Evolutionary conservation across 2,888 invertebrate species (phyloP), one percentile per base, ranked within the genome.

Genomic region (Embidobia sp.): DNA sequence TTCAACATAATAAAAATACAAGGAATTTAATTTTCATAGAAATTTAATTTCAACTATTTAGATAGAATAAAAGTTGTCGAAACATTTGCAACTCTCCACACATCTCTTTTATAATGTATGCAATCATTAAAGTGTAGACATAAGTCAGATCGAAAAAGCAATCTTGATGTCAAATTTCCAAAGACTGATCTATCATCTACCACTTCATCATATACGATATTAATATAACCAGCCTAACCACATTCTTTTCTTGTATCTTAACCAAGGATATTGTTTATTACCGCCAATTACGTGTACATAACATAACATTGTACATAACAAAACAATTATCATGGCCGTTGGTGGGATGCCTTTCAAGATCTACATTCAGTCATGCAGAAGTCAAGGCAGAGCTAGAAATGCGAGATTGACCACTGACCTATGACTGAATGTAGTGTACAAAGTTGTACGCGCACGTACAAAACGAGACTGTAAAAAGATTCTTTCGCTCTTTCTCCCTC

Each of bases 401-500:
- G 18, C 15, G 5, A 8, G 35, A 31, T 31, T 2, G 15, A 26
- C 1, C 16, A 61, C 46, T 26, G 18, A 46, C 5, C 16, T 51
- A 73, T 64, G 73, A 63, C 66, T 72, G 70, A 72, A 72, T 70
- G 69, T 76, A 70, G 64, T 42, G 33, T 27, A 18, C 3, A 22
- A 44, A 66, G 37, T 63, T 63, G 63, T 69, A 61, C 61, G 63
- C 18, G 69, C 37, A 42, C 10, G 22, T 33, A 48, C 26, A 33
- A 48, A 42, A 48, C 18, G 27, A 53, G 15, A 67, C 53, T 61
- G 51, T 61, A 61, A 75, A 75, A 75, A 67, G 73, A 74, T 78
- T 75, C 63, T 67, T 48, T 66, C 72, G 75, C 75, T 72, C 63
- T 78, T 63, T 73, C 72, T 63, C 67, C 66, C 75, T 72, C 67